Conservation (phyloP, 1,140 invertebrate genomes). For the Procambarus virginalis region DNA sequence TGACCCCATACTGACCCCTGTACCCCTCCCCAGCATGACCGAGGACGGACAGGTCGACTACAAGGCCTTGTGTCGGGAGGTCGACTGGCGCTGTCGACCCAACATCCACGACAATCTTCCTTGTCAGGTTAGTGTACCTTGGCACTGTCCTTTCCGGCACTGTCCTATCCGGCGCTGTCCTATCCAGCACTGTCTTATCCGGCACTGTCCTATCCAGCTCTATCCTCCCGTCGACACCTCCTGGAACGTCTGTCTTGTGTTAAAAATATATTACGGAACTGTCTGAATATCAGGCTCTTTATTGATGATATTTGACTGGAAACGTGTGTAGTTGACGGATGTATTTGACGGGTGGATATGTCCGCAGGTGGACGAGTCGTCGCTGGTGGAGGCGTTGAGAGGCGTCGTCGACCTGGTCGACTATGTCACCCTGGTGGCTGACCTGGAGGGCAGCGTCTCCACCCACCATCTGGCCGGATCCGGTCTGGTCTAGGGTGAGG, state of each 20-base stretch:
- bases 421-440: conserved; percentile 42
- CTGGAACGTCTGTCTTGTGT: no score
- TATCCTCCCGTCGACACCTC: no score
- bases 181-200: no score
- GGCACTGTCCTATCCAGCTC: no score
- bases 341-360: no score
- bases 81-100: conserved; percentile 44
- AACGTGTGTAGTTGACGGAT: no score
- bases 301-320: no score
- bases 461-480: conserved; percentile 51
- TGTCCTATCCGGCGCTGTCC: no score
- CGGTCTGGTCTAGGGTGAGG: conserved; percentile 21
- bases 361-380: conserved; percentile 41
- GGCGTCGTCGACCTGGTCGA: conserved; percentile 11
- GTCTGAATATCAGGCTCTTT: no score
- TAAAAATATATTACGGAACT: no score
- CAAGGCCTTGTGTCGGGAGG: conserved; percentile 22
- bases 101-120: conserved; percentile 48
- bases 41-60: conserved; percentile 40
- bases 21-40: conserved; percentile 21
- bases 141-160: no score
- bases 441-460: conserved; percentile 46
- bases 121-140: conserved; percentile 36
- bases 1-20: background rate
- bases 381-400: conserved; percentile 17